Base-by-base conservation (phyloP, 2,113 vertebrate species). In the Stegastes partitus region DNA sequence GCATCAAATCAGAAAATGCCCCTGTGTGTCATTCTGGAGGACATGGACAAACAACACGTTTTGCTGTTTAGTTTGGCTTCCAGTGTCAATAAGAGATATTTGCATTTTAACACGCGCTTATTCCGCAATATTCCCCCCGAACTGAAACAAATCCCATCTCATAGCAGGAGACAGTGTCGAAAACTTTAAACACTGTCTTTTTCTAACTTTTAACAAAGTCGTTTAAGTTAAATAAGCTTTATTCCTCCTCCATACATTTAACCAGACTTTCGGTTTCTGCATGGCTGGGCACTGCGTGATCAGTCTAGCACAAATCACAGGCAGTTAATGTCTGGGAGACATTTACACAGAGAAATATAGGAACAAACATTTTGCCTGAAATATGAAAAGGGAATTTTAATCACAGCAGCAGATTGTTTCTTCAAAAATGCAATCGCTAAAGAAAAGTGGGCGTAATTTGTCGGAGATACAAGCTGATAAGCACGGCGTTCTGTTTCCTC, bases 361-460 rank as follows among this genome's bases (percentile, higher is more conserved):
- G 15, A 10, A 22, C 11, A 42, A 28, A 63, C 21, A 22, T 55
- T 49, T 28, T 9, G 3, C 23, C 50, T 51, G 7, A 55, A 71
- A 10, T 23, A 21, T 61, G 25, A 25, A 19, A 56, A 14, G n/a
- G 54, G 70, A 58, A n/a, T n/a, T 28, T 57, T 26, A 34, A 55
- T 53, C 18, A 51, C 3, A 3, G 59, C 47, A 68, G 44, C 26
- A 23, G 11, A 11, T 31, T 61, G 42, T 57, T 62, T 45, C 18
- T n/a, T 14, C 2, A 28, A 6, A 76, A 73, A 79, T 51, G 19
- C 19, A 53, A 47, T 9, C 8, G n/a, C 39, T 39, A 21, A 59
- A 68, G 42, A 67, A 59, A 77, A 77, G 57, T 47, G 26, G 14
- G 42, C 15, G 53, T 57, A 5, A 79, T 73, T 65, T 50, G 28